Percentiles rank a stretch among this genome's conserved stretches.
These are phyloP conservation scores for Polietes domitor DNA, from an alignment of 2,888 invertebrate species.

Conservation along the genomic window DNA sequence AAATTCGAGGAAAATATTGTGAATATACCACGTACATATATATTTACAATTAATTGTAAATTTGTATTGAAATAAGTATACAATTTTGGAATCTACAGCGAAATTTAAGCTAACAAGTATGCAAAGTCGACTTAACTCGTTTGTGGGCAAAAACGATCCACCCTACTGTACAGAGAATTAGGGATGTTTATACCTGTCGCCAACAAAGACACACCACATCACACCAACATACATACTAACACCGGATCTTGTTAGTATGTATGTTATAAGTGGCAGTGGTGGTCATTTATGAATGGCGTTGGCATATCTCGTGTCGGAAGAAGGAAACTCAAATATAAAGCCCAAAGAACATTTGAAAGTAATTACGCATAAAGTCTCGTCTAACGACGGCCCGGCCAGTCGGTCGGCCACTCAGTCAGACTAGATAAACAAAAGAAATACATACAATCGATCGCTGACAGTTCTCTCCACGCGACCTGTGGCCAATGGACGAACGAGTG, in stretches of 20 bases:
- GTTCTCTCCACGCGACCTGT: not conserved
- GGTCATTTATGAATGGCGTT: conserved; percentile 29
- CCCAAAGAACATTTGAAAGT: conserved; percentile 23
- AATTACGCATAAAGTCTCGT: conserved; percentile 62
- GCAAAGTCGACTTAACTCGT: no score
- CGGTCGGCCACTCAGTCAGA: not conserved
- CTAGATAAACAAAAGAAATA: conserved; percentile 28
- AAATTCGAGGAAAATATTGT: no score
- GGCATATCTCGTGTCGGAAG: not conserved
- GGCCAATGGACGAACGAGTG: not conserved
- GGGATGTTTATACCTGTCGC: not conserved
- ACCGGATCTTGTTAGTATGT: not conserved
- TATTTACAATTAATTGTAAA: no score
- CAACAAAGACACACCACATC: not conserved
- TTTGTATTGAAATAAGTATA: no score
- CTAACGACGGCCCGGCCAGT: conserved; percentile 30
- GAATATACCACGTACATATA: no score
- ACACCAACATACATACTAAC: not conserved
- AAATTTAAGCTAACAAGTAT: no score
- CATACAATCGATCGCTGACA: not conserved
- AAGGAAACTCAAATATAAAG: not conserved
- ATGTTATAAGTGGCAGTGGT: not conserved
- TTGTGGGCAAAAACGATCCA: no score
- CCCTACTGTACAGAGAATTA: not conserved
- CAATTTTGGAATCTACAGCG: no score